These are phyloP conservation scores for Chionomys nivalis DNA, from an alignment of 2,113 vertebrate genomes.

Conservation along the genomic window DNA sequence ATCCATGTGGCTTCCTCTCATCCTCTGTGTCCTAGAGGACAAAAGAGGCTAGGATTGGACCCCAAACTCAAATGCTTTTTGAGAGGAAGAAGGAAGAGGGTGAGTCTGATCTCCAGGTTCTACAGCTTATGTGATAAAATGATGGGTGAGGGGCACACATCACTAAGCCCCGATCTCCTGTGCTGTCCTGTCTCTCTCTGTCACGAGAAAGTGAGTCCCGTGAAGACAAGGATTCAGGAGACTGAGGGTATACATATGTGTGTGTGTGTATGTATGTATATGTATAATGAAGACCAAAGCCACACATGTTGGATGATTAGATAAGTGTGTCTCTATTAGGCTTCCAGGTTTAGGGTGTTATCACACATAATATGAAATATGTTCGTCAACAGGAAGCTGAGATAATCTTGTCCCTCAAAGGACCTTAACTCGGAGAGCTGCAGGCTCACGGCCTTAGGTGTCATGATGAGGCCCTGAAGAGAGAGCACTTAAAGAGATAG, in stretches of 20 bases:
- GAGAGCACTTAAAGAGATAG: background rate
- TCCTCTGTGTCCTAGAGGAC: background rate
- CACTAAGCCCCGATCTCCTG: background rate
- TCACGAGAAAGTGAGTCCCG: background rate
- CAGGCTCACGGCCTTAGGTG: background rate
- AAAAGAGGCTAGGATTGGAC: background rate
- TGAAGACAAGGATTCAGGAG: background rate
- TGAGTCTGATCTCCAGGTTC: background rate
- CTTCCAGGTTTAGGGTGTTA: background rate
- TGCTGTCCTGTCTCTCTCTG: background rate
- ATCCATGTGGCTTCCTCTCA: background rate
- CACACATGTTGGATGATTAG: background rate
- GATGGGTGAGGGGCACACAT: background rate
- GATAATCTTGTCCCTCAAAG: background rate
- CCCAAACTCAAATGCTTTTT: background rate
- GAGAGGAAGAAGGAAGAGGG: background rate
- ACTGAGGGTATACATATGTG: no score
- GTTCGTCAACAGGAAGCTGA: background rate
- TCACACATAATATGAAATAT: background rate
- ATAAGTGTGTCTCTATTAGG: no score
- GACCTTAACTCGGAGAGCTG: background rate
- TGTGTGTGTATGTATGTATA: no score
- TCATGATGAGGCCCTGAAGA: background rate
- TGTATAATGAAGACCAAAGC: no score
- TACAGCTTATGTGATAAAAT: background rate